A percentile compares a stretch with the other conserved stretches of the same genome.
Evolutionary conservation across 2,113 vertebrate genomes (phyloP).

Genomic region (Prionailurus viverrinus): DNA sequence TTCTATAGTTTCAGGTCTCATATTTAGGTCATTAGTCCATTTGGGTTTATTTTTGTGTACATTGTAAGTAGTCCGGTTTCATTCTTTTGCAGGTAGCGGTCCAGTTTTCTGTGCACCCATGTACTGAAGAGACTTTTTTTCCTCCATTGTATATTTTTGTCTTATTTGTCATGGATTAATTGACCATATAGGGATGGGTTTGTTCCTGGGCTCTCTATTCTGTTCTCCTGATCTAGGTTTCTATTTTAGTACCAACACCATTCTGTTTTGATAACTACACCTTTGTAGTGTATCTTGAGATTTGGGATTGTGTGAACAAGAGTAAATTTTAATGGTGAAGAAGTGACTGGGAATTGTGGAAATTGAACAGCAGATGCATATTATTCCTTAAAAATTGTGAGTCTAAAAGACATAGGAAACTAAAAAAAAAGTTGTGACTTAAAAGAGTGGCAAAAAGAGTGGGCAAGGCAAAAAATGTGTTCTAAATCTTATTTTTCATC

Average conservation of each 20-base stretch:
- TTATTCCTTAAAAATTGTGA: background rate
- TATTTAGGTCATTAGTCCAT: background rate
- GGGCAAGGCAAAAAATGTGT: background rate
- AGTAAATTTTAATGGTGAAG: background rate
- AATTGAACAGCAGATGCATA: background rate
- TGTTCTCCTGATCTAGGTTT: background rate
- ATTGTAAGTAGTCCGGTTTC: background rate
- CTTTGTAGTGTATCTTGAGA: background rate
- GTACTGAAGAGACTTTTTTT: background rate
- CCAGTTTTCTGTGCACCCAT: background rate
- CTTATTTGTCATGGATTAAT: background rate
- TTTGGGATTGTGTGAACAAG: background rate
- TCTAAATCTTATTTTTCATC: background rate
- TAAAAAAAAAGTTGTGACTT: background rate
- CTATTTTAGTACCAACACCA: background rate
- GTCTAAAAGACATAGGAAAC: background rate
- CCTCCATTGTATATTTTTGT: background rate
- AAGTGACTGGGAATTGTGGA: background rate
- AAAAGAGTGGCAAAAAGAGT: background rate
- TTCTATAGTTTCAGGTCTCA: background rate
- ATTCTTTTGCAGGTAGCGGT: background rate
- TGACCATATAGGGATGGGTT: background rate
- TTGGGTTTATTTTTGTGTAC: background rate
- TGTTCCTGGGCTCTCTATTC: background rate
- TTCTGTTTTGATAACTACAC: background rate